Base-by-base conservation (phyloP, 2,113 vertebrate genomes). In the Pyxicephalus adspersus region DNA sequence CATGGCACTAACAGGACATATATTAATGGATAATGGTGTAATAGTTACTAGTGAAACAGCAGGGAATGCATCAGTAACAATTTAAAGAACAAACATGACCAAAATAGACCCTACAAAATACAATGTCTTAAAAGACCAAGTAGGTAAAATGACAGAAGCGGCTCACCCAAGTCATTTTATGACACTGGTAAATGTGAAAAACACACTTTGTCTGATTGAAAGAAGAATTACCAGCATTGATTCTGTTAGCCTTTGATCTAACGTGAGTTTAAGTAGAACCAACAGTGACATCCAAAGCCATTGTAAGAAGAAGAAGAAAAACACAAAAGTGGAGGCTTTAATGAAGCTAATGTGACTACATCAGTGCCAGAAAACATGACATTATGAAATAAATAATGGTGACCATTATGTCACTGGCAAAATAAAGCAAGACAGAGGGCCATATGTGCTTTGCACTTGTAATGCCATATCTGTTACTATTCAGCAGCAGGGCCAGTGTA, bases 311-410 rank as follows among this genome's bases (percentile, higher is more conserved):
- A 8, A 45, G 54, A 18, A 64, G 54, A 73, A 82, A 75, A 54
- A 38, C 64, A 31, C 29, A 71, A 58, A 57, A 58, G 28, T 52
- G 60, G 68, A 81, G 50, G 79, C 31, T 81, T 81, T 65, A 73
- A 81, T 73, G 68, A 73, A 81, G 54, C 68, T 65, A 64, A 63
- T 73, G 55, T 45, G 45, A 73, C 67, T 73, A 63, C 50, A 64
- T 26, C 23, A n/a, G 64, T 28, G 17, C 22, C 2, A 26, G 34
- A 51, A 34, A 61, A 3, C 63, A 45, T 51, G 58, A 57, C 52
- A 19, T 50, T 70, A 70, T 73, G 23, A 72, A 72, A 55, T 72
- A 72, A 57, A 70, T 52, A 70, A 68, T 51, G 22, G 22, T 16
- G 38, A 73, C 70, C 70, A 58, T 73, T 34, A 34, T 58, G 70